Base-by-base conservation (phyloP, 2,113 vertebrate species). In the Prochilodus magdalenae region DNA sequence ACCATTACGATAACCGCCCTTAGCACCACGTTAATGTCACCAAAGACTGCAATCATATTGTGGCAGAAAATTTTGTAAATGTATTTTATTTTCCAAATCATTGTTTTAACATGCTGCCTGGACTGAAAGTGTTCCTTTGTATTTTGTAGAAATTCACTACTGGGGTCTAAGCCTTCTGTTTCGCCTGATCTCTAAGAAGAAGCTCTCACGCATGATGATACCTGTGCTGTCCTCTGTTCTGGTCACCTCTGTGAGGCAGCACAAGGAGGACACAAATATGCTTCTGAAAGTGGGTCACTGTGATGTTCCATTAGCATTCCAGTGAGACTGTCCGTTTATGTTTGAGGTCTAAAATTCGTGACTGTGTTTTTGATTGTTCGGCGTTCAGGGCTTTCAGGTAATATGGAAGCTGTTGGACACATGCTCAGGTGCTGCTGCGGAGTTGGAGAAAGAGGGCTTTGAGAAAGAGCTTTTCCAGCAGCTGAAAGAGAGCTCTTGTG, bases 391-490 rank as follows among this genome's bases (percentile, higher is more conserved):
- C 59, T 95, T 98, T 75, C 94, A 93, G 88, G 92, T 94, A 63
- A 90, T 95, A 20, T 60, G 96, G 86, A 91, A 93, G 80, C 93
- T 98, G 87, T 91, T 99, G 87, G 94, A 94, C 18, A 88, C 94
- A 49, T 96, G 95, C 29, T 92, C 91, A 0, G 94, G 92, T 72
- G 95, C 97, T 63, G 94, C 95, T 24, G 94, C 91, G 69, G 90
- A 96, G 30, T 90, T 99, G 63, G 84, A 96, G 76, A 93, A 91
- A 27, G 94, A 97, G 78, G 94, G 93, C 30, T 97, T 98, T 55
- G 96, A 98, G 77, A 89, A 90, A 13, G 94, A 96, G 2, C 93
- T 99, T 89, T 99, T 98, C 89, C 91, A 94, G 51, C 95, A 96
- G 70, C 91, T 99, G 88, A 91, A 93, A 63, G 92, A 93, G 55